Evolutionary conservation across 2,113 vertebrate genomes (phyloP).

Genomic region (Cyphomyrus plagiostoma): DNA sequence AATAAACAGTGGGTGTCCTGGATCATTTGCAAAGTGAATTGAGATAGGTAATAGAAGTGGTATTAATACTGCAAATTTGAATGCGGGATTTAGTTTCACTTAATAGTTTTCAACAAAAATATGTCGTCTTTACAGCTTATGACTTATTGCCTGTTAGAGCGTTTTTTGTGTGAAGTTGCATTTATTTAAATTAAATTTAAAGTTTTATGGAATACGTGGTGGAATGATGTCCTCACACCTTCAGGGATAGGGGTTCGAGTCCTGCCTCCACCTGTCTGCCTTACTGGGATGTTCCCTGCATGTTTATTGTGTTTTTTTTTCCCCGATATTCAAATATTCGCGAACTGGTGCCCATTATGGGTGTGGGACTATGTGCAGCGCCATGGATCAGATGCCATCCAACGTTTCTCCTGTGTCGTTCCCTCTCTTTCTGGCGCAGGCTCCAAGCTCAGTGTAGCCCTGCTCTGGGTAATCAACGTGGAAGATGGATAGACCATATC

Average conservation of each 20-base stretch:
- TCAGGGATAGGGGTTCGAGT: not conserved
- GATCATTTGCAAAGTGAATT: constrained; percentile 69
- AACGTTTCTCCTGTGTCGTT: not conserved
- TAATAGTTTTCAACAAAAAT: constrained; percentile 62
- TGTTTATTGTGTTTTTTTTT: not conserved
- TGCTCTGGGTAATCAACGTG: not conserved
- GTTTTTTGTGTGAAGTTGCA: constrained; percentile 3
- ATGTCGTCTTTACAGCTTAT: constrained; percentile 59
- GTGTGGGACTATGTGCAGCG: not conserved
- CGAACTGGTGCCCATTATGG: not conserved
- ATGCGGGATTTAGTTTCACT: constrained; percentile 55
- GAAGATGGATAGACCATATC: not conserved
- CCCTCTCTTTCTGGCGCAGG: not conserved
- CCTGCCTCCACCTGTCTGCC: not conserved
- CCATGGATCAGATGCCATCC: not conserved
- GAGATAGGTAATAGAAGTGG: constrained; percentile 67
- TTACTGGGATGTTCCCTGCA: not conserved
- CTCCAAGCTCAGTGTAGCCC: not conserved
- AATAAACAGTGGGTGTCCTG: constrained; percentile 70
- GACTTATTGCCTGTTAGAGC: constrained; percentile 66
- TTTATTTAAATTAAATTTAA: constrained; percentile 45
- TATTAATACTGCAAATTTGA: constrained; percentile 65
- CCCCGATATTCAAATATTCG: not conserved
- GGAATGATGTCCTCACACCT: not conserved
- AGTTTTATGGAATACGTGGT: not conserved